Base-by-base conservation (phyloP, 2,797 vertebrate species). In the Cirrhinus mrigala region DNA sequence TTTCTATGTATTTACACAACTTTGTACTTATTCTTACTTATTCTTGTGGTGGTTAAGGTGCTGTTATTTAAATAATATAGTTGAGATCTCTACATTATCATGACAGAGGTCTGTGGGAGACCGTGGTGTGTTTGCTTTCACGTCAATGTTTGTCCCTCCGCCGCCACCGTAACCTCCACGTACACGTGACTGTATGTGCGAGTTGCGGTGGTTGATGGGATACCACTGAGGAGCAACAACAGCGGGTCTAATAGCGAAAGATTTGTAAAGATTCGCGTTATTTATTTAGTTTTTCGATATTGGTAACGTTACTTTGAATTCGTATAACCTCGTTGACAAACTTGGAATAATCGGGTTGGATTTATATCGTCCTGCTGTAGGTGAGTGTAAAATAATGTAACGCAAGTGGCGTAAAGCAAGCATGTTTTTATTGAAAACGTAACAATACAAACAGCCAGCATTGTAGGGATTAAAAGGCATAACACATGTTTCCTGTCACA, bases 191-290 rank as follows among this genome's bases (percentile, higher is more conserved):
- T 20, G 2, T 37, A 12, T 71, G 9, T 48, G 16, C 6, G 15
- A 27, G 1, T 27, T 40, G 71, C 60, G 82, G 75, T 84, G 83
- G 52, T 20, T 84, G 50, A 9, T 50, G 83, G 75, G 83, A 84
- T 69, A 46, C 14, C 16, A 1, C 11, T 18, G 52, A 3, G 12
- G 68, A n/a, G 50, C 20, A 60, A 58, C 14, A 48, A 78, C 40
- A 29, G n/a, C 16, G 2, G 1, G 2, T 33, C 48, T 69, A 58
- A 9, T 70, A 15, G 18, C 11, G 3, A 7, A 24, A 50, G n/a
- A n/a, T 16, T 3, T 2, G 11, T 22, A 40, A 64, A 33, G 40
- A 9, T 10, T 22, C 15, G 1, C 8, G 40, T 76, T 5, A 44
- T 58, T 40, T 7, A 27, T 27, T 68, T 77, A 9, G 11, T 56